Evolutionary conservation across 1,140 invertebrate genomes (phyloP).

Genomic region (Apis florea): DNA sequence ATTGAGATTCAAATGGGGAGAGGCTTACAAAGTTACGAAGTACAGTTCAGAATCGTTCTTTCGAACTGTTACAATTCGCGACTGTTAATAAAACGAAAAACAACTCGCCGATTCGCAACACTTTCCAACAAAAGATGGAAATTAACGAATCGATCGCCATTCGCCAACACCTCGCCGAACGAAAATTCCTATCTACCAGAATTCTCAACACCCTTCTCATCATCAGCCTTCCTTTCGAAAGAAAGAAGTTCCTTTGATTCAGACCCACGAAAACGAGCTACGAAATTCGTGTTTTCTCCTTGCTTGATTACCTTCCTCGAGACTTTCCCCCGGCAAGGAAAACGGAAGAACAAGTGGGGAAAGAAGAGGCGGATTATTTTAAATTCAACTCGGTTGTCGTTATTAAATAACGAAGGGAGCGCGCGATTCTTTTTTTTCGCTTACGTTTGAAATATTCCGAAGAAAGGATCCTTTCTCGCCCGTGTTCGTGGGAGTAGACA

Average conservation of each 20-base stretch:
- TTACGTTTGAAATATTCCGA: slow-evolving; percentile 25
- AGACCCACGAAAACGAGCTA: not conserved
- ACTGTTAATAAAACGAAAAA: too few species aligned
- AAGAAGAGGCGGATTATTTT: not conserved
- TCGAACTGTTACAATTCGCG: too few species aligned
- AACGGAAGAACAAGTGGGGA: too few species aligned
- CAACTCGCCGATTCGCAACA: too few species aligned
- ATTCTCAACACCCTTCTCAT: not conserved
- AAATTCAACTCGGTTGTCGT: not conserved
- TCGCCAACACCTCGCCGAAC: not conserved
- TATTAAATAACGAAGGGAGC: slow-evolving; percentile 6
- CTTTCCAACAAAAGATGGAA: too few species aligned
- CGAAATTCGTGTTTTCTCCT: not conserved
- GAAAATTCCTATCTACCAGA: not conserved
- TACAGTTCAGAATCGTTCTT: too few species aligned
- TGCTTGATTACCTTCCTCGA: not conserved
- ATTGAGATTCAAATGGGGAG: too few species aligned
- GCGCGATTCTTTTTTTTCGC: not conserved
- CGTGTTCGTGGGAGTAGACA: not conserved
- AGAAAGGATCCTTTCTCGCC: not conserved
- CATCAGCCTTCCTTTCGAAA: not conserved
- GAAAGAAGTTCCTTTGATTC: not conserved
- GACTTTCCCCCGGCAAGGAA: not conserved
- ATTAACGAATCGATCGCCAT: not conserved
- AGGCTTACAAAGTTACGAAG: too few species aligned